Conservation (phyloP, 2,113 vertebrate genomes). For the Xyrauchen texanus region DNA sequence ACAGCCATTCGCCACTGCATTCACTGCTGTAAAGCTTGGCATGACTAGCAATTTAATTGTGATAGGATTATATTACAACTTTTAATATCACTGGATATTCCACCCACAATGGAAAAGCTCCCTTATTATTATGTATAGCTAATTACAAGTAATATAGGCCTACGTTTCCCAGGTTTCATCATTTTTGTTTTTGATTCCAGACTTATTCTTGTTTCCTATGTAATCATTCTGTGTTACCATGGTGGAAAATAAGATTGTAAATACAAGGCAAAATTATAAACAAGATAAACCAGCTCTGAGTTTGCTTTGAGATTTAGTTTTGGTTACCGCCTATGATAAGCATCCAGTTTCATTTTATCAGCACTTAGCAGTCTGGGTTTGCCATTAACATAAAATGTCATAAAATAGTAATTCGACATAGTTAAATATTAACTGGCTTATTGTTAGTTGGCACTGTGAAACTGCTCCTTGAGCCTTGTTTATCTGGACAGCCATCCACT, state of each 20-base stretch:
- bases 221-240: neutral
- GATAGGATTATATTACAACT: no score
- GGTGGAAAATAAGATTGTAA: neutral
- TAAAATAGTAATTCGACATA: neutral
- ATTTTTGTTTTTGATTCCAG: no score
- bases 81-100: no score
- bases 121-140: no score
- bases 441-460: neutral
- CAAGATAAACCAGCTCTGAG: neutral
- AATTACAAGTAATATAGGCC: no score
- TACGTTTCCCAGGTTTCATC: no score
- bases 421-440: neutral
- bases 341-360: no score
- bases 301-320: neutral
- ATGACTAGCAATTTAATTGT: neutral
- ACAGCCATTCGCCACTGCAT: neutral
- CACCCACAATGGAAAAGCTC: no score
- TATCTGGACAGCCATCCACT: slow-evolving; percentile 4
- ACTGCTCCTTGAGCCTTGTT: neutral
- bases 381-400: neutral
- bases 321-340: neutral
- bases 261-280: neutral
- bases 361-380: no score
- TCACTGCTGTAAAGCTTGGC: neutral
- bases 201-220: neutral